A percentile compares a stretch with the other conserved stretches of the same genome.
Conservation (phyloP, 2,888 invertebrate genomes). For the Philonicus albiceps region DNA sequence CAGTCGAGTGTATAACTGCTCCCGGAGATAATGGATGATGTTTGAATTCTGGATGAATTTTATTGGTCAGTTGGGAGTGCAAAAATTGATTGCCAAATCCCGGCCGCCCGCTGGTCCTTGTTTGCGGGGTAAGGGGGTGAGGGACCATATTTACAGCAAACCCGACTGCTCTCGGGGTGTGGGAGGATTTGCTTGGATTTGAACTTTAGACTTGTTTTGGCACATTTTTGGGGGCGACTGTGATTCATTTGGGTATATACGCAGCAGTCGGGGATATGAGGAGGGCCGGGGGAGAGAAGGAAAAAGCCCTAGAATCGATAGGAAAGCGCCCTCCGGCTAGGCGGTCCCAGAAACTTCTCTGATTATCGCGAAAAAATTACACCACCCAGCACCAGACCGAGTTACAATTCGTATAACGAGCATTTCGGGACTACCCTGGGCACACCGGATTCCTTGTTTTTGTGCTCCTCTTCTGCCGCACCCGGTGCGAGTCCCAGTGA, state of each 20-base stretch:
- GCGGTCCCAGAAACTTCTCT: background rate
- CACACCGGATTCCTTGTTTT: background rate
- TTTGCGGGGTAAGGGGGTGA: too few relatives aligned
- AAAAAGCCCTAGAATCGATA: background rate
- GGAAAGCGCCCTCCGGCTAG: background rate
- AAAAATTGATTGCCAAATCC: constrained; percentile 42
- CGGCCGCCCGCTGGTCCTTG: constrained; percentile 11
- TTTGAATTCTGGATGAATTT: constrained; percentile 49
- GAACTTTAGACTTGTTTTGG: constrained; percentile 30
- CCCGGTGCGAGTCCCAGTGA: constrained; percentile 6
- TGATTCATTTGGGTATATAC: constrained; percentile 1
- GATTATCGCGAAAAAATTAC: constrained; percentile 32
- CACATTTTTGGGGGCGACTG: constrained; percentile 1
- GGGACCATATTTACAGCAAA: background rate
- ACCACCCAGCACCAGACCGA: background rate
- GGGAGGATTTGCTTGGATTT: constrained; percentile 20
- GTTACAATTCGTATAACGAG: constrained; percentile 15
- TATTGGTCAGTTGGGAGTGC: constrained; percentile 46
- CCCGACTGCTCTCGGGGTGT: background rate
- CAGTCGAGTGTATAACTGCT: constrained; percentile 44
- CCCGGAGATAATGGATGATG: constrained; percentile 46
- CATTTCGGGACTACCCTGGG: constrained; percentile 5
- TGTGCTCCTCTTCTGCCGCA: background rate
- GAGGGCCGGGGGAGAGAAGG: background rate
- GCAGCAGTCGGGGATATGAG: background rate